phyloP scores from a whole-genome alignment of 2,797 vertebrate species.

The Schizopygopsis malacanthus region DNA sequence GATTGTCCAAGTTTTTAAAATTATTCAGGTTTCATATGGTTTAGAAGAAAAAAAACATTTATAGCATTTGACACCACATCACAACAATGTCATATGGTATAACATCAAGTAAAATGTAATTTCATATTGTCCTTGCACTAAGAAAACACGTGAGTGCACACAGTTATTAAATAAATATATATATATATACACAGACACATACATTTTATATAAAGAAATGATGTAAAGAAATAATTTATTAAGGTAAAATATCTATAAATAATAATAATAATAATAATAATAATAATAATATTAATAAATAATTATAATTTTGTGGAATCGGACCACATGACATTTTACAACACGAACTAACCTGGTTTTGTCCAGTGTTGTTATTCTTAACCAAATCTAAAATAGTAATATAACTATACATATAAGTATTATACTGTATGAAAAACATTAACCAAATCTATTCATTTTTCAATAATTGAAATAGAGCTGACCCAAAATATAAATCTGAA shows the following conservation, averaged over 20 bases:
- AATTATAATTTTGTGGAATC: background rate
- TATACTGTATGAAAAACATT: background rate
- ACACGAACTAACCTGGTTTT: background rate
- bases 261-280: background rate
- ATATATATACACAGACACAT: no score
- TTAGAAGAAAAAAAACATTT: background rate
- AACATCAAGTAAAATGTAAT: background rate
- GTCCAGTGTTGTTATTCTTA: background rate
- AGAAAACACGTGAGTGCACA: background rate
- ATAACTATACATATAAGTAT: background rate
- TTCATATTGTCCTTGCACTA: background rate
- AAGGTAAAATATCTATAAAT: no score
- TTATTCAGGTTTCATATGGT: background rate
- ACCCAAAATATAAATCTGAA: background rate
- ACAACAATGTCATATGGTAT: background rate
- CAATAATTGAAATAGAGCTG: background rate
- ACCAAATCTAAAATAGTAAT: background rate
- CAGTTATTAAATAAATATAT: no score
- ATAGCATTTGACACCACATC: background rate
- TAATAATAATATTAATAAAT: background rate
- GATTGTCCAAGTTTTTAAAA: background rate
- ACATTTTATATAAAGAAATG: no score
- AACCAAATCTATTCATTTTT: background rate
- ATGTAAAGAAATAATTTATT: no score
- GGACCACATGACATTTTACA: background rate